Conservation (phyloP, 2,888 invertebrate species). For the Megamerina dolium region DNA sequence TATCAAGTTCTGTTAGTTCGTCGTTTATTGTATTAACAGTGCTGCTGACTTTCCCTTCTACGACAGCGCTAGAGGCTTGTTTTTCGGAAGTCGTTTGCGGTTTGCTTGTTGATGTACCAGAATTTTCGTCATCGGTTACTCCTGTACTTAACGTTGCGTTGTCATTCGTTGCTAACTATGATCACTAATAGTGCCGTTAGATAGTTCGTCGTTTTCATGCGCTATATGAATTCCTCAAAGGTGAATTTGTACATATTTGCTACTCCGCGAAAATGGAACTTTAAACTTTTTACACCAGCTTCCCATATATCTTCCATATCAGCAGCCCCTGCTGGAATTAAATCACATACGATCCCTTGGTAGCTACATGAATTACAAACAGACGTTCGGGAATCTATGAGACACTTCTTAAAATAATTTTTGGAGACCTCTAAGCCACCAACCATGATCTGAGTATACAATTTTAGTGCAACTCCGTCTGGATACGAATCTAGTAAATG, state of each 20-base stretch:
- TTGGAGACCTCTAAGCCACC: neutral
- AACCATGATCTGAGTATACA: neutral
- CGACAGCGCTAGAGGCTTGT: too few relatives aligned
- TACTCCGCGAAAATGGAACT: neutral
- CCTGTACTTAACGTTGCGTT: too few relatives aligned
- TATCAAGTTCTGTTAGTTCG: neutral
- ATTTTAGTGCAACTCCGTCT: neutral
- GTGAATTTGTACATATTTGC: neutral
- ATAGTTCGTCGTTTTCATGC: too few relatives aligned
- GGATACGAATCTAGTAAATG: neutral
- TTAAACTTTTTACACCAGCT: neutral
- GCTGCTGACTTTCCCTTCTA: too few relatives aligned
- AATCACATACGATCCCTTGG: neutral
- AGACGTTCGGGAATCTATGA: neutral
- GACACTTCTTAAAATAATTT: neutral
- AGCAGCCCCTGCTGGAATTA: neutral
- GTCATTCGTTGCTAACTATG: too few relatives aligned
- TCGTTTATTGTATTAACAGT: neutral
- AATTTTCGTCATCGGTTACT: too few relatives aligned
- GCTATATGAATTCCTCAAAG: neutral
- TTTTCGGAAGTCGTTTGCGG: too few relatives aligned
- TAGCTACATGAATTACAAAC: neutral
- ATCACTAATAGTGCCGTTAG: too few relatives aligned
- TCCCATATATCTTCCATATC: neutral
- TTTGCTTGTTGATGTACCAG: too few relatives aligned